Conservation (phyloP, 2,797 vertebrate species). For the Danio kyathit region DNA sequence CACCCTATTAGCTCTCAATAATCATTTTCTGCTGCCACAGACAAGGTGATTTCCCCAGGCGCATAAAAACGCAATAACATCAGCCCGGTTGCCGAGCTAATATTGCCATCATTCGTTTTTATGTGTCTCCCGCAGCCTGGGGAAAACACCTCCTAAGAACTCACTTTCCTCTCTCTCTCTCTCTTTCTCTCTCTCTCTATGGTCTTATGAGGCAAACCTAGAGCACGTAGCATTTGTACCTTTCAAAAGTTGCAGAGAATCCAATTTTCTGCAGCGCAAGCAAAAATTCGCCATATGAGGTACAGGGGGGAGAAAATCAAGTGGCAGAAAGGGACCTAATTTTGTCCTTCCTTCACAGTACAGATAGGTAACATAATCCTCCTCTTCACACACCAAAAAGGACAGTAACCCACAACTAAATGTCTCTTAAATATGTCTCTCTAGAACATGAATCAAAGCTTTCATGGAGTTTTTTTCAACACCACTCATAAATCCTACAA, state of each 20-base stretch:
- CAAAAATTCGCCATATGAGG: constrained; percentile 62
- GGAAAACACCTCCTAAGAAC: constrained; percentile 71
- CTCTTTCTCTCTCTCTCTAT: constrained; percentile 28
- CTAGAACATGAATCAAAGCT: constrained; percentile 4
- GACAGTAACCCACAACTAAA: constrained; percentile 12
- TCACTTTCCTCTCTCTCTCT: constrained; percentile 19
- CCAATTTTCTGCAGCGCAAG: constrained; percentile 67
- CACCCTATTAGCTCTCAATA: constrained; percentile 92
- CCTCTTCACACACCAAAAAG: constrained; percentile 33
- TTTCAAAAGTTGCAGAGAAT: constrained; percentile 70
- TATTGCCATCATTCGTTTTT: constrained; percentile 81
- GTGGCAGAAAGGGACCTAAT: constrained; percentile 39
- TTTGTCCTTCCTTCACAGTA: constrained; percentile 27
- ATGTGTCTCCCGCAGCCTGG: constrained; percentile 70
- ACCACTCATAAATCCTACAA: background rate
- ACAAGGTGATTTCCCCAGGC: constrained; percentile 94
- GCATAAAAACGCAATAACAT: constrained; percentile 90
- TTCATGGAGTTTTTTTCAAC: background rate
- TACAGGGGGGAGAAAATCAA: constrained; percentile 28
- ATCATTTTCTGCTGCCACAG: constrained; percentile 84
- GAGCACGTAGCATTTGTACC: constrained; percentile 69
- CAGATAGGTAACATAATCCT: constrained; percentile 35
- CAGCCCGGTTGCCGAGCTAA: constrained; percentile 85
- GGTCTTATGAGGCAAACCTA: constrained; percentile 64
- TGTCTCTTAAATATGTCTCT: constrained; percentile 26